Base-by-base conservation (phyloP, 2,797 vertebrate species). In the Urosaurus nigricauda region DNA sequence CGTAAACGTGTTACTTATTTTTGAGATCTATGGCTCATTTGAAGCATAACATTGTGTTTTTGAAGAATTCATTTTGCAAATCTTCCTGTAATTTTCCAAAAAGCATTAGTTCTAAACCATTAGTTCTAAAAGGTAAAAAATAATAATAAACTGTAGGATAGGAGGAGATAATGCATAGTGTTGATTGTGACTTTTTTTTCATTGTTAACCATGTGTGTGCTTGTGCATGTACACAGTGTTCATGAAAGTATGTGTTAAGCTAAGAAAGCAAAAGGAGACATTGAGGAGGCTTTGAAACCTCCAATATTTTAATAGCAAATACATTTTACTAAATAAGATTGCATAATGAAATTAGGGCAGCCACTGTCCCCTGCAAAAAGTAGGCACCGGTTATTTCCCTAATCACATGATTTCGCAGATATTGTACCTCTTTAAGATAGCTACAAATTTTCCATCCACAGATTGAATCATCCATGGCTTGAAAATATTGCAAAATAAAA, bases 51-150 rank as follows among this genome's bases (percentile, higher is more conserved):
- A 79, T 43, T 82, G 40, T 93, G 78, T 95, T 96, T 87, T 94
- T 94, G 91, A 95, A 95, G 92, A 91, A 93, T 85, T 96, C 78
- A 93, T 96, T 96, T 95, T 71, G 68, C 90, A 95, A 96, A 95
- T 95, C 92, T 95, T 90, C 94, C 88, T 90, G 89, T 90, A 96
- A 96, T 95, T 95, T 95, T 91, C 93, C 88, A 86, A 89, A 88
- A 95, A 94, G 94, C 94, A 94, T 89, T 89, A 89, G 88, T 83
- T 89, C 88, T 94, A 83, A 94, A 73, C 93, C 91, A 96, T 95
- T 95, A 95, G 91, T 92, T 94, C 89, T 92, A 95, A 95, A 92
- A 94, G 77, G 91, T 92, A 84, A 83, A 94, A 93, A 84, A 84
- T 51, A 79, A 79, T 40, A 75, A 56, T 37, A 92, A 95, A 94